A percentile compares a stretch with the other conserved stretches of the same genome.
phyloP scores from a whole-genome alignment of 2,797 vertebrate genomes.

The Gadopsis bispinosus region DNA sequence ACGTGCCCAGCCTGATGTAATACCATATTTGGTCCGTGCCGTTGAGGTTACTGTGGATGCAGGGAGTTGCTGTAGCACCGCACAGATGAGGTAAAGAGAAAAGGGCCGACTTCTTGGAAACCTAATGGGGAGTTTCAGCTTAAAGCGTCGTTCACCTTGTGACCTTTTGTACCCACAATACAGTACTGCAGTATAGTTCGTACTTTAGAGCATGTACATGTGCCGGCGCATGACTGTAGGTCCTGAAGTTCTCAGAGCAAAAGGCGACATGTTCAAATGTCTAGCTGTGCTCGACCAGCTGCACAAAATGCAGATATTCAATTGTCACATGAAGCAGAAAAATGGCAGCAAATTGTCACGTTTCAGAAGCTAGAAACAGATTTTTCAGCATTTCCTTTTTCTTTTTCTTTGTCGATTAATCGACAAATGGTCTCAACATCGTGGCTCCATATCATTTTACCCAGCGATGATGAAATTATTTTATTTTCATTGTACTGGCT shows the following conservation, averaged over 20 bases:
- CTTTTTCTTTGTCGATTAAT: not conserved
- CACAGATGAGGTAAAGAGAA: constrained; percentile 34
- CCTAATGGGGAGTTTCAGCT: constrained; percentile 5
- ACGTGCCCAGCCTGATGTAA: constrained; percentile 53
- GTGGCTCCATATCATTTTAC: not conserved
- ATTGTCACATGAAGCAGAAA: not conserved
- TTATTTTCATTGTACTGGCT: not conserved
- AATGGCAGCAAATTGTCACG: not conserved
- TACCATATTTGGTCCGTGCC: constrained; percentile 72
- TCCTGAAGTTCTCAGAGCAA: not conserved
- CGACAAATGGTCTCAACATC: not conserved
- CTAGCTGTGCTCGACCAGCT: not conserved
- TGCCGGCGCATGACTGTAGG: not conserved
- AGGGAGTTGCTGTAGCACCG: constrained; percentile 35
- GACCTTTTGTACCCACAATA: not conserved
- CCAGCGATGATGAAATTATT: not conserved
- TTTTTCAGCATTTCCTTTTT: not conserved
- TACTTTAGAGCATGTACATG: constrained; percentile 1
- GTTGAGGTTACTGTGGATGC: constrained; percentile 60
- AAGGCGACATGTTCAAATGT: not conserved
- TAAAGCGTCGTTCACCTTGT: constrained; percentile 23
- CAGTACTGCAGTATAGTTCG: not conserved
- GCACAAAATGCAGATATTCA: not conserved
- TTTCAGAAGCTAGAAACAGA: not conserved
- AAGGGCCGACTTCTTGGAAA: constrained; percentile 31